Percentiles rank a stretch among this genome's conserved stretches.
Evolutionary conservation across 2,113 vertebrate species (phyloP).

Genomic region (Microcebus lehilahytsara): DNA sequence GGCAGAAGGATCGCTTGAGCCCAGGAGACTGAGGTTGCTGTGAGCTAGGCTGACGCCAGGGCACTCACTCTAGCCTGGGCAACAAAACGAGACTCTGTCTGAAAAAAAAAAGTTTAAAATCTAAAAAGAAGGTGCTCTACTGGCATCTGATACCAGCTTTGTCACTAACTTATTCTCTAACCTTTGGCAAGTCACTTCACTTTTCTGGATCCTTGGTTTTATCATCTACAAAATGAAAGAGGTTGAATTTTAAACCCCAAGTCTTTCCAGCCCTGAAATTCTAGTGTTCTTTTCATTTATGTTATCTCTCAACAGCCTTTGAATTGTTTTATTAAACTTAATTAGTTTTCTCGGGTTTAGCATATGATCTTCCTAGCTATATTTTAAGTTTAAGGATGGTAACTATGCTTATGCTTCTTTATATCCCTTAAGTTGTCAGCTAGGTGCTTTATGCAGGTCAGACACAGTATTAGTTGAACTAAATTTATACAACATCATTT

Average conservation of each 20-base stretch:
- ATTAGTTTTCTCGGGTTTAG: slow-evolving; percentile 44
- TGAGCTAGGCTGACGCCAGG: too few relatives aligned
- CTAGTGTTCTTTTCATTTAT: slow-evolving; percentile 11
- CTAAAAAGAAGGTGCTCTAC: not conserved
- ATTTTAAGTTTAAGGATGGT: slow-evolving; percentile 37
- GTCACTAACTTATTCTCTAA: slow-evolving; percentile 21
- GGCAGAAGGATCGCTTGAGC: too few relatives aligned
- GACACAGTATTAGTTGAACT: slow-evolving; percentile 25
- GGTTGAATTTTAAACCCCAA: slow-evolving; percentile 10
- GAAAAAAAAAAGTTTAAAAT: slow-evolving; percentile 39
- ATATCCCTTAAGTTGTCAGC: slow-evolving; percentile 6
- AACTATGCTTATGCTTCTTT: slow-evolving; percentile 42
- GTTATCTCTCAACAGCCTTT: slow-evolving; percentile 14
- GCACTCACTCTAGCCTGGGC: too few relatives aligned
- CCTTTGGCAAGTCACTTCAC: not conserved
- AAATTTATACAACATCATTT: slow-evolving; percentile 51
- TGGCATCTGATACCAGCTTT: not conserved
- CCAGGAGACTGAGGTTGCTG: too few relatives aligned
- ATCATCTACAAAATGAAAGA: slow-evolving; percentile 25
- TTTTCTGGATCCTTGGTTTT: slow-evolving; percentile 1
- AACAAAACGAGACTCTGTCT: too few relatives aligned
- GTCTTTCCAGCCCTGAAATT: slow-evolving; percentile 2
- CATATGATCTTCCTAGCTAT: not conserved
- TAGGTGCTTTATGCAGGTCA: slow-evolving; percentile 39
- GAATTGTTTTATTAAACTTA: slow-evolving; percentile 45